Evolutionary conservation across 2,888 invertebrate genomes (phyloP).

Genomic region (Erynnis tages): DNA sequence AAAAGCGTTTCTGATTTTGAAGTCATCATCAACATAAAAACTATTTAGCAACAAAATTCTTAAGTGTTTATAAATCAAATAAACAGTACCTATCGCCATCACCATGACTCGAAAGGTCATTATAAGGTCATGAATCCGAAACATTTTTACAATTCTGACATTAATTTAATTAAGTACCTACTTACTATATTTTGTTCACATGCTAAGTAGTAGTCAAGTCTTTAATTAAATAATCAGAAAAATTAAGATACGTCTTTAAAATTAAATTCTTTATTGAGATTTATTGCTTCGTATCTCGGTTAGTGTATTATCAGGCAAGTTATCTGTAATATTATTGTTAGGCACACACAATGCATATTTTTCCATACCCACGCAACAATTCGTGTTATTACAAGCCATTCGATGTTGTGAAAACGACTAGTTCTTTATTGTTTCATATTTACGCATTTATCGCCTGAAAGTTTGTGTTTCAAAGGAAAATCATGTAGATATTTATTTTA

Average conservation of each 20-base stretch:
- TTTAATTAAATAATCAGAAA: slow-evolving; percentile 13
- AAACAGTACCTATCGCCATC: not conserved
- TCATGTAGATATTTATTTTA: no score
- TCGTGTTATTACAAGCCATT: slow-evolving; percentile 38
- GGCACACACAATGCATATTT: slow-evolving; percentile 53
- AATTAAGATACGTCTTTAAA: slow-evolving; percentile 30
- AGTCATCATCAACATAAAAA: no score
- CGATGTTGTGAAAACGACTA: slow-evolving; percentile 38
- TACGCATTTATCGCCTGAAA: not conserved
- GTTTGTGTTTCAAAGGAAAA: no score
- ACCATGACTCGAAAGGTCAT: not conserved
- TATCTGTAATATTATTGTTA: slow-evolving; percentile 66
- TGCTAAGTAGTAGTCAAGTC: not conserved
- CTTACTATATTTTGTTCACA: slow-evolving; percentile 10
- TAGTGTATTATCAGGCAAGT: slow-evolving; percentile 40
- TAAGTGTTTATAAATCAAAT: not conserved
- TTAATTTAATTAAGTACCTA: not conserved
- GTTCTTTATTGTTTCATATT: slow-evolving; percentile 5
- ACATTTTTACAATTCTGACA: not conserved
- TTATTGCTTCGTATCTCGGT: slow-evolving; percentile 36
- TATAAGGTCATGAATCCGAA: not conserved
- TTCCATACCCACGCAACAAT: slow-evolving; percentile 58
- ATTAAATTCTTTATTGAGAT: slow-evolving; percentile 40
- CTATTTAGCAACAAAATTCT: not conserved
- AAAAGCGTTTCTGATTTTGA: no score